phyloP scores from a whole-genome alignment of 2,888 invertebrate species.

The Cheilosia scutellata region DNA sequence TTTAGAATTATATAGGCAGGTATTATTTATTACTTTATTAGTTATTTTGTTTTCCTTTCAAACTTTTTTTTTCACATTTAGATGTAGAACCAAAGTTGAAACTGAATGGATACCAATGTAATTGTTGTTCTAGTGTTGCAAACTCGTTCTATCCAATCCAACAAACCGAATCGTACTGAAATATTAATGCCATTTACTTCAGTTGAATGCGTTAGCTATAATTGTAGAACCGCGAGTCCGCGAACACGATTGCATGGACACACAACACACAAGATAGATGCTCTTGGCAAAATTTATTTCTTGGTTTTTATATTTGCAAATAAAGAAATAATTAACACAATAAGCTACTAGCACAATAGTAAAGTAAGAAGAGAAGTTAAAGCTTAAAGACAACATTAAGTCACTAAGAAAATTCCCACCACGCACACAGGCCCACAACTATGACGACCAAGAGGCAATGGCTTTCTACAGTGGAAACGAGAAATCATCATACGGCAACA shows the following conservation, averaged over 20 bases:
- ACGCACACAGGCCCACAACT: constrained; percentile 33
- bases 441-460: constrained; percentile 36
- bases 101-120: constrained; percentile 40
- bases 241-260: constrained; percentile 7
- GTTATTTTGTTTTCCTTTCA: constrained; percentile 27
- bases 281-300: constrained; percentile 55
- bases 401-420: constrained; percentile 51
- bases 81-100: constrained; percentile 54
- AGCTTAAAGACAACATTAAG: constrained; percentile 43
- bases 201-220: constrained; percentile 63
- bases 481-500: not conserved
- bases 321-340: constrained; percentile 69
- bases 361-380: constrained; percentile 55
- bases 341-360: constrained; percentile 45
- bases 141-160: constrained; percentile 65
- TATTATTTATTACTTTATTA: not conserved
- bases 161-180: constrained; percentile 74
- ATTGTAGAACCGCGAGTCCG: constrained; percentile 16
- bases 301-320: constrained; percentile 68
- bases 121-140: constrained; percentile 7
- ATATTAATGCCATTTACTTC: constrained; percentile 58
- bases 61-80: constrained; percentile 53
- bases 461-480: constrained; percentile 37
- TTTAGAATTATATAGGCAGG: not conserved
- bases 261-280: constrained; percentile 53